Evolutionary conservation across 2,113 vertebrate species (phyloP).

Genomic region (Menura novaehollandiae): DNA sequence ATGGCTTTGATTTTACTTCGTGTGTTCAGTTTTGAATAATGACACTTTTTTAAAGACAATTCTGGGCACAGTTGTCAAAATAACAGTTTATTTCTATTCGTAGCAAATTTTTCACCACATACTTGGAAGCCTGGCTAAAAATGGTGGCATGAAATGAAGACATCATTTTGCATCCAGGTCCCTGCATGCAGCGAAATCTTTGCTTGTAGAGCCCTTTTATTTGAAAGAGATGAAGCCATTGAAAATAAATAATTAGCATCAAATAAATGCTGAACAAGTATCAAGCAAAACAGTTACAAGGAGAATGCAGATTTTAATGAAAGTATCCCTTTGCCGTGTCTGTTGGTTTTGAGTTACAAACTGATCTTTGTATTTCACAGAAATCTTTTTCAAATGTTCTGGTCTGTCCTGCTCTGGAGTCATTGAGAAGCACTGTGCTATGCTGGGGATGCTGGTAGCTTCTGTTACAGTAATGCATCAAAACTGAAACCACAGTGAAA

Average conservation of each 20-base stretch:
- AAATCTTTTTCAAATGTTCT: background rate
- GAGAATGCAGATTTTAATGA: background rate
- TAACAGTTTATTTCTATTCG: background rate
- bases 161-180: background rate
- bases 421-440: background rate
- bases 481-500: background rate
- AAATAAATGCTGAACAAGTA: background rate
- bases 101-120: background rate
- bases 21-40: background rate
- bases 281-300: background rate
- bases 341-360: background rate
- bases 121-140: background rate
- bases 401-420: background rate
- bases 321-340: background rate
- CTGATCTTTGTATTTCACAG: background rate
- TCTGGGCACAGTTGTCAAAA: background rate
- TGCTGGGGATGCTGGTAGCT: background rate
- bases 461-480: background rate
- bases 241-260: background rate
- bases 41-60: background rate
- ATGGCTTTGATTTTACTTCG: background rate
- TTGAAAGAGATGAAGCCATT: background rate
- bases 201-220: background rate
- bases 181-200: background rate
- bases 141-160: background rate